These are phyloP conservation scores for Tiaroga cobitis DNA, from an alignment of 2,797 vertebrate genomes.

Conservation along the genomic window DNA sequence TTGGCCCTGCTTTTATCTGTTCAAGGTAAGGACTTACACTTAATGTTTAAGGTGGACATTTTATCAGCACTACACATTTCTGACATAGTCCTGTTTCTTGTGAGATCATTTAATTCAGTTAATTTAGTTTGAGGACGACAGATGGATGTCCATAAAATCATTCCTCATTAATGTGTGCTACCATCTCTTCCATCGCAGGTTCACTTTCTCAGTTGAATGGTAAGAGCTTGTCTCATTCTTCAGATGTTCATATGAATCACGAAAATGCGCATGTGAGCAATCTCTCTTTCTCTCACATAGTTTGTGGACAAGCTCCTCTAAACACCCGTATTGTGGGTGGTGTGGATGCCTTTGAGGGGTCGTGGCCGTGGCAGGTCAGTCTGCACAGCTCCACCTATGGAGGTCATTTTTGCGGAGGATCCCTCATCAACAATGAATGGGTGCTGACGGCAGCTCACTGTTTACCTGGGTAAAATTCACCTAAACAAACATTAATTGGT, in stretches of 20 bases:
- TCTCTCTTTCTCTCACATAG: constrained; percentile 12
- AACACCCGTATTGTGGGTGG: constrained; percentile 51
- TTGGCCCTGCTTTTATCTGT: constrained; percentile 30
- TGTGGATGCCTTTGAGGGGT: constrained; percentile 5
- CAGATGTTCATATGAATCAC: background rate
- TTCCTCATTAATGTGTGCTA: background rate
- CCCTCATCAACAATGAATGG: constrained; percentile 53
- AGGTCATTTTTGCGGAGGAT: constrained; percentile 55
- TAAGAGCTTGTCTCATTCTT: constrained; percentile 8
- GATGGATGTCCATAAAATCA: background rate
- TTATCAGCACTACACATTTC: background rate
- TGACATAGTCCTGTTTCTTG: background rate
- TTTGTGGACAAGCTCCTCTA: constrained; percentile 45
- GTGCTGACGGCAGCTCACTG: constrained; percentile 53
- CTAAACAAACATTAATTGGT: too few relatives aligned
- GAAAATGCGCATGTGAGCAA: background rate
- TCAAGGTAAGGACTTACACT: constrained; percentile 33
- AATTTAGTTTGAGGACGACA: background rate
- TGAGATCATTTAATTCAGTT: background rate
- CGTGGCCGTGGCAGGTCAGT: constrained; percentile 59
- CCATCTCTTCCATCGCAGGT: constrained; percentile 20
- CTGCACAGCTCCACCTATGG: background rate
- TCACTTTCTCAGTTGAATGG: constrained; percentile 45
- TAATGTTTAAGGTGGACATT: background rate
- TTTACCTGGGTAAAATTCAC: constrained; percentile 28